A percentile compares a stretch with the other conserved stretches of the same genome.
Conservation (phyloP, 2,797 vertebrate genomes). For the Stomatorhinus walkeri region DNA sequence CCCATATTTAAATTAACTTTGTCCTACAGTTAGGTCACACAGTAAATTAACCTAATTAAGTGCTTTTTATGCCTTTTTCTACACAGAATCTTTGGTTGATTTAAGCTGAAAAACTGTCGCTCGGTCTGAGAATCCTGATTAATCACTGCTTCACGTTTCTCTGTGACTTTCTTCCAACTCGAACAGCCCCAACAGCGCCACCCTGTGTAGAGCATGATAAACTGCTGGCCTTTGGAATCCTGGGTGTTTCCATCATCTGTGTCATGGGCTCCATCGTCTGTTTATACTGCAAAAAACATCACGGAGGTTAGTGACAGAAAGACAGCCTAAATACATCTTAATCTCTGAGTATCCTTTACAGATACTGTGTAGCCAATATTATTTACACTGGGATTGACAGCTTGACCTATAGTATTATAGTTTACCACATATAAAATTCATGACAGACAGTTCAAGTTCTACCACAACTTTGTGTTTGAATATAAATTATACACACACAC, state of each 20-base stretch:
- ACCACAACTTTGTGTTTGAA: background rate
- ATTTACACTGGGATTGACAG: background rate
- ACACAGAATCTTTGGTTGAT: background rate
- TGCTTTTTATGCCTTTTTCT: background rate
- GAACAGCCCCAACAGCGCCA: background rate
- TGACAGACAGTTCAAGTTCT: background rate
- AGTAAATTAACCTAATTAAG: background rate
- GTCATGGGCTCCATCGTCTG: slow-evolving; percentile 22
- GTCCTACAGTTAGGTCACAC: background rate
- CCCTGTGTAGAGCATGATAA: background rate
- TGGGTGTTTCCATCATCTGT: slow-evolving; percentile 28
- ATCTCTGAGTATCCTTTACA: background rate
- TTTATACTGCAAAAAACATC: slow-evolving; percentile 8
- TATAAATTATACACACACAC: background rate
- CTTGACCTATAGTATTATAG: background rate
- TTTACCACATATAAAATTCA: background rate
- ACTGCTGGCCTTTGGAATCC: slow-evolving; percentile 18
- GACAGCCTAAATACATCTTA: background rate
- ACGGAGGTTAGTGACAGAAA: slow-evolving; percentile 15
- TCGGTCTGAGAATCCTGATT: background rate
- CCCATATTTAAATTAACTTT: background rate
- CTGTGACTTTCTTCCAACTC: background rate
- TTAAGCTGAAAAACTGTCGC: background rate
- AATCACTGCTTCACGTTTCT: background rate
- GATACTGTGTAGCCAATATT: background rate